These are phyloP conservation scores for Liolophura sinensis DNA, from an alignment of 1,140 invertebrate species.

Conservation along the genomic window DNA sequence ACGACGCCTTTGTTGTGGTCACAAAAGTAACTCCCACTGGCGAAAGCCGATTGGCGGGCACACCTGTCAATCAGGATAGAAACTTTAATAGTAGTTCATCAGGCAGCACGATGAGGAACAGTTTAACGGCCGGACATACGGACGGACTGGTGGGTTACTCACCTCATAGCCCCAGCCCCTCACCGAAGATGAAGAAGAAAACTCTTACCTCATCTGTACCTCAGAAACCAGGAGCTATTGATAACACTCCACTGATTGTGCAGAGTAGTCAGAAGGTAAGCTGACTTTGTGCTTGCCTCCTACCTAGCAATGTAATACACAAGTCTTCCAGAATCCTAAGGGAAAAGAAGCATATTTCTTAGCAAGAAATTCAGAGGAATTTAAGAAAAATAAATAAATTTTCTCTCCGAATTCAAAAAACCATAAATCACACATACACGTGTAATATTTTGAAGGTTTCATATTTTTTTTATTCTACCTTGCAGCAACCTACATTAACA, in stretches of 20 bases:
- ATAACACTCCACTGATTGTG: constrained; percentile 73
- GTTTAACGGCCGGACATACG: constrained; percentile 5
- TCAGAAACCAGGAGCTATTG: constrained; percentile 74
- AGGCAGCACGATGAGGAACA: constrained; percentile 2
- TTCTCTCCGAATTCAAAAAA: not conserved
- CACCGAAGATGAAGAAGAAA: constrained; percentile 28
- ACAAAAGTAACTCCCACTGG: constrained; percentile 9
- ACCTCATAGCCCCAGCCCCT: constrained; percentile 40
- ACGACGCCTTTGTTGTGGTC: constrained; percentile 43
- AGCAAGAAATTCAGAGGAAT: too few relatives aligned
- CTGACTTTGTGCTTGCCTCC: too few relatives aligned
- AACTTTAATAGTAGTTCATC: not conserved
- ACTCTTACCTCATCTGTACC: constrained; percentile 29
- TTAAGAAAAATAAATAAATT: not conserved
- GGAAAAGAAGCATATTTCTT: too few relatives aligned
- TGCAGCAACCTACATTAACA: constrained; percentile 67
- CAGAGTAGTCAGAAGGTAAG: constrained; percentile 67
- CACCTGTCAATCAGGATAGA: too few relatives aligned
- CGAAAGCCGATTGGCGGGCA: too few relatives aligned
- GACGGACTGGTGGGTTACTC: constrained; percentile 10
- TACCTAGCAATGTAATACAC: too few relatives aligned
- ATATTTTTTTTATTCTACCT: constrained; percentile 6
- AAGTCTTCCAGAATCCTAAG: too few relatives aligned
- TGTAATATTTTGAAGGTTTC: not conserved
- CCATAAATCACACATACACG: not conserved